These are phyloP conservation scores for Apogon talboti DNA, from an alignment of 2,797 vertebrate species.

Conservation along the genomic window DNA sequence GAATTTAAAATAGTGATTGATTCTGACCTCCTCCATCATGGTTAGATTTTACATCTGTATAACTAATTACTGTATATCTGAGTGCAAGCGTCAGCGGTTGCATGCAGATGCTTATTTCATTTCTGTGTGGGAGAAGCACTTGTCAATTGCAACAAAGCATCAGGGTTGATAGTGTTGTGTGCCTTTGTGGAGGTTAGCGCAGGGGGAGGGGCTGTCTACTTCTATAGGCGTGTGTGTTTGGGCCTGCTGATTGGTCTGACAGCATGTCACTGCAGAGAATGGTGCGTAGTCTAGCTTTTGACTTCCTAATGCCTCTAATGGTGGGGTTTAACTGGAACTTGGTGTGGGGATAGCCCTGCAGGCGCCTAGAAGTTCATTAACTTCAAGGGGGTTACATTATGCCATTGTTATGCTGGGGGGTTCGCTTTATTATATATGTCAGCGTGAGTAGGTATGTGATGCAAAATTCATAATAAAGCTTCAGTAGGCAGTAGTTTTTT, in stretches of 20 bases:
- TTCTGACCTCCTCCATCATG: conserved; percentile 12
- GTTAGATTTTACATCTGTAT: conserved; percentile 34
- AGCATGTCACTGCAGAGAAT: conserved; percentile 73
- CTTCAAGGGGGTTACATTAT: conserved; percentile 60
- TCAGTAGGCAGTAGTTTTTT: no score
- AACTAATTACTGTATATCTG: conserved; percentile 36
- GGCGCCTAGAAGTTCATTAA: conserved; percentile 67
- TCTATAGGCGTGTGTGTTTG: conserved; percentile 73
- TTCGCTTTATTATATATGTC: conserved; percentile 37
- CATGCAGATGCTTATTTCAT: conserved; percentile 35
- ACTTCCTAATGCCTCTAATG: conserved; percentile 74
- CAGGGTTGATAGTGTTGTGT: conserved; percentile 52
- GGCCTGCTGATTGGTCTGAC: conserved; percentile 77
- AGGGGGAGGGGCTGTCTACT: conserved; percentile 76
- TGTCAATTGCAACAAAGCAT: conserved; percentile 72
- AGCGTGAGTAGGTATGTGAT: conserved; percentile 36
- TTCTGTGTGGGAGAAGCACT: conserved; percentile 63
- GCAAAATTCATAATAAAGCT: conserved; percentile 27
- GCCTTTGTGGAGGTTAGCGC: conserved; percentile 61
- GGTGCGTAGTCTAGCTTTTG: conserved; percentile 61
- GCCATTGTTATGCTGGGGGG: conserved; percentile 43
- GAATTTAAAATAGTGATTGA: conserved; percentile 31
- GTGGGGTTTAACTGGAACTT: conserved; percentile 57
- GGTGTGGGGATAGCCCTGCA: conserved; percentile 57
- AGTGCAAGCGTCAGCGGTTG: conserved; percentile 28